A percentile compares a stretch with the other conserved stretches of the same genome.
phyloP scores from a whole-genome alignment of 2,113 vertebrate species.

The Phrynosoma blainvillii region DNA sequence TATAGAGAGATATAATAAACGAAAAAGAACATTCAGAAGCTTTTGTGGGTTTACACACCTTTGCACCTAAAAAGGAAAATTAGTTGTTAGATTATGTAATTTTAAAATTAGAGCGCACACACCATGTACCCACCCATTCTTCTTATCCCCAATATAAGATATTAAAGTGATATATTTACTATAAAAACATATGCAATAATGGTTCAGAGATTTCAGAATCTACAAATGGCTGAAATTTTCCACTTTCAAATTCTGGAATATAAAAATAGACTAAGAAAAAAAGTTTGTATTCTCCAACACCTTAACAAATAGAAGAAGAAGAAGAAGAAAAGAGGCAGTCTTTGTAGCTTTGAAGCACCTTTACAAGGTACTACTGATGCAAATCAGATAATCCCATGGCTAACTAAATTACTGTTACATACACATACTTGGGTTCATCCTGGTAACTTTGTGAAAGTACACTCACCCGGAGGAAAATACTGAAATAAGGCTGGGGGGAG shows the following conservation, averaged over 20 bases:
- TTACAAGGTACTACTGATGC: background rate
- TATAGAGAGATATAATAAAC: background rate
- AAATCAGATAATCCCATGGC: background rate
- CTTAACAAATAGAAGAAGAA: background rate
- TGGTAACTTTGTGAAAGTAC: conserved; percentile 9
- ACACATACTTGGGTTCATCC: conserved; percentile 8
- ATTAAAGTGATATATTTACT: background rate
- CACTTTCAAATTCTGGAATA: conserved; percentile 32
- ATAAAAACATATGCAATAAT: background rate
- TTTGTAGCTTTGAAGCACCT: background rate
- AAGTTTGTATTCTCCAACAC: conserved; percentile 40
- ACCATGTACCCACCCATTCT: background rate
- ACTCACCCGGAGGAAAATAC: background rate
- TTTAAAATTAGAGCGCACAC: background rate
- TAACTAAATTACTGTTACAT: conserved; percentile 9
- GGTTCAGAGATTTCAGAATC: background rate
- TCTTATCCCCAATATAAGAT: background rate
- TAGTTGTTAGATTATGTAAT: conserved; percentile 19
- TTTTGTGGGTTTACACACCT: conserved; percentile 5
- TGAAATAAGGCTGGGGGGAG: background rate
- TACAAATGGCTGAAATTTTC: background rate
- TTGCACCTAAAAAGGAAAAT: background rate
- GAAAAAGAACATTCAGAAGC: background rate
- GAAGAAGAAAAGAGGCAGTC: too few relatives aligned
- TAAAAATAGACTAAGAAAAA: conserved; percentile 21